Base-by-base conservation (phyloP, 2,797 vertebrate species). In the Pipistrellus pygmaeus region DNA sequence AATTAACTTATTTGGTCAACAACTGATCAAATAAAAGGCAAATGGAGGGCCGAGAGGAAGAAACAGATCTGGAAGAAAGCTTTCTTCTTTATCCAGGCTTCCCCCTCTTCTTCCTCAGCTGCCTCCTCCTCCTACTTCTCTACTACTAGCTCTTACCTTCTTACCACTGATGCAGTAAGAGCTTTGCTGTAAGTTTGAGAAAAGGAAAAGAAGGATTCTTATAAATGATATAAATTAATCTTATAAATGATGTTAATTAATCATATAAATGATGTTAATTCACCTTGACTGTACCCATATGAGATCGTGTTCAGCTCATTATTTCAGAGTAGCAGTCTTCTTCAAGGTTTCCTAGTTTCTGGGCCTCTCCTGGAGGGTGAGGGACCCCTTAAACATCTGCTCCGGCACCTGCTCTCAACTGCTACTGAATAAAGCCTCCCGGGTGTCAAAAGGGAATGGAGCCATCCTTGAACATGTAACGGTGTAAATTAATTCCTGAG, bases 71-170 rank as follows among this genome's bases (percentile, higher is more conserved):
- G 48, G 51, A 18, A 76, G 18, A 84, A 84, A 62, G 1, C 3
- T 72, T 21, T 32, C 4, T 53, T 48, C 73, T 64, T 51, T 41
- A 44, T 5, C 17, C 44, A 69, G 72, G 88, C 51, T 53, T 95
- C 72, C 46, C 66, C 66, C 75, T 71, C 81, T 44, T 85, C 82
- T 88, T 64, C 81, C 51, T 90, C 77, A 80, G 88, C 82, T 32
- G 86, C 62, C 91, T 88, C 87, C 96, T 92, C 11, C 21, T 55
- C 8, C 48, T 85, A 91, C 69, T 97, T 96, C 68, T 80, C 93
- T 94, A 91, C 85, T 78, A 91, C 62, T 66, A 93, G 88, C 95
- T 92, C 80, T 90, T 91, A 85, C 66, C 95, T 64, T 94, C 92
- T 82, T 62, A 88, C 90, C 96, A 95, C 48, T 66, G 17, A 46